Conservation (phyloP, 2,113 vertebrate genomes). For the Pterophyllum scalare region DNA sequence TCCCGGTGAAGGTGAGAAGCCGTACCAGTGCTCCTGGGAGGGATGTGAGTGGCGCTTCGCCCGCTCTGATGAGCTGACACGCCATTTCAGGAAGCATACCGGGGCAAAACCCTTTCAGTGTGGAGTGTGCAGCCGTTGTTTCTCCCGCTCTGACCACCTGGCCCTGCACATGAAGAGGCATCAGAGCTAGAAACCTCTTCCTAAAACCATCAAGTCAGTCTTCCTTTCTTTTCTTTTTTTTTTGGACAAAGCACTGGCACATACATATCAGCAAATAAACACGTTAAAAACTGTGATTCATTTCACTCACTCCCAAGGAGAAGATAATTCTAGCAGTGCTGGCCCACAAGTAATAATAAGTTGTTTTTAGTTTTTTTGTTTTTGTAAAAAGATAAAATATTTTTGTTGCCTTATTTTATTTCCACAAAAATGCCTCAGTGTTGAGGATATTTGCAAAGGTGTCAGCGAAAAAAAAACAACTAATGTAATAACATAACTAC, state of each 20-base stretch:
- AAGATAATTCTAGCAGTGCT: slow-evolving; percentile 35
- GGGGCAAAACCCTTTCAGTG: slow-evolving; percentile 99
- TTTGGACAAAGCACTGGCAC: slow-evolving; percentile 1
- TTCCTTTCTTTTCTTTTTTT: not conserved
- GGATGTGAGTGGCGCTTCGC: slow-evolving; percentile 98
- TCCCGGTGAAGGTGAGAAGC: slow-evolving; percentile 90
- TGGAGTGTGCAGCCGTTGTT: slow-evolving; percentile 91
- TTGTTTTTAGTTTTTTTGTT: not conserved
- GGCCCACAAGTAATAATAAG: slow-evolving; percentile 10
- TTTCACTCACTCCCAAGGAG: slow-evolving; percentile 5
- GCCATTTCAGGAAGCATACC: slow-evolving; percentile 97
- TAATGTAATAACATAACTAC: slow-evolving; percentile 6
- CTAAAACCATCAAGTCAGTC: not conserved
- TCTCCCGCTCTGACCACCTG: slow-evolving; percentile 97
- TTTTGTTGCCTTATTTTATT: slow-evolving; percentile 55
- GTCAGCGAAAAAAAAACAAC: slow-evolving; percentile 8
- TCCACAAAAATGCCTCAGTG: slow-evolving; percentile 2
- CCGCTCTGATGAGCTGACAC: slow-evolving; percentile 95
- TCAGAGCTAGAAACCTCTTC: slow-evolving; percentile 84
- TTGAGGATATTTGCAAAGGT: slow-evolving; percentile 16
- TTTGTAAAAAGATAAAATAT: slow-evolving; percentile 36
- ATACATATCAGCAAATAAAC: slow-evolving; percentile 38
- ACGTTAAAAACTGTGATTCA: slow-evolving; percentile 20
- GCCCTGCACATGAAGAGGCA: slow-evolving; percentile 98
- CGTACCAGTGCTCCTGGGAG: slow-evolving; percentile 96